phyloP scores from a whole-genome alignment of 2,797 vertebrate species.

The Schizopygopsis malacanthus region DNA sequence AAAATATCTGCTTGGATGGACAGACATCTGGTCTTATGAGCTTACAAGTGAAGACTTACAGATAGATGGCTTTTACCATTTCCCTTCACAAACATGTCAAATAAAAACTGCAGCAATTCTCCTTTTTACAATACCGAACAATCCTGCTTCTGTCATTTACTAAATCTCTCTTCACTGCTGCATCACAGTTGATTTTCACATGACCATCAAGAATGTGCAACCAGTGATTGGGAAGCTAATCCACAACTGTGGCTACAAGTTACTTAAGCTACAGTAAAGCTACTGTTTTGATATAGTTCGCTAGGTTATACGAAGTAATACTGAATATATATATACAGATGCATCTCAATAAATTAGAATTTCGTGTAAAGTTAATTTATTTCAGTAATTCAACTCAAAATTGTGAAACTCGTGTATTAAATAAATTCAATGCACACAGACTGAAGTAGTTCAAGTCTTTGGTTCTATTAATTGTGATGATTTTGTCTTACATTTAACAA shows the following conservation, averaged over 20 bases:
- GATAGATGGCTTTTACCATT: slow-evolving; percentile 52
- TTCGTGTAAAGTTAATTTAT: too few relatives aligned
- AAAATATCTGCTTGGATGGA: slow-evolving; percentile 46
- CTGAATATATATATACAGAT: too few relatives aligned
- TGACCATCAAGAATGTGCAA: not conserved
- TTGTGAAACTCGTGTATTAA: too few relatives aligned
- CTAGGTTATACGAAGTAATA: too few relatives aligned
- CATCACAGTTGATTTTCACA: not conserved
- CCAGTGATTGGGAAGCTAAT: not conserved
- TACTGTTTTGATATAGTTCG: too few relatives aligned
- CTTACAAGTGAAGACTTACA: slow-evolving; percentile 26
- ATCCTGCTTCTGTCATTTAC: not conserved
- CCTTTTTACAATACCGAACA: slow-evolving; percentile 28
- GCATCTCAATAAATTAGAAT: too few relatives aligned
- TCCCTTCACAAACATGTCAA: slow-evolving; percentile 56
- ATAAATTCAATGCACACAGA: too few relatives aligned
- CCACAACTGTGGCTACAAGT: not conserved
- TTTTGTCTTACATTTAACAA: too few relatives aligned
- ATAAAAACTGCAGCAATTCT: slow-evolving; percentile 34
- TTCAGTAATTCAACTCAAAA: too few relatives aligned
- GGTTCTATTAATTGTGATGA: too few relatives aligned
- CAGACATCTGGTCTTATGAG: slow-evolving; percentile 35
- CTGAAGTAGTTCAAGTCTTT: too few relatives aligned
- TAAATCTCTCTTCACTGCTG: slow-evolving; percentile 12
- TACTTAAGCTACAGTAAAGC: too few relatives aligned